Base-by-base conservation (phyloP, 2,888 invertebrate genomes). In the Diplolepis rosae region DNA sequence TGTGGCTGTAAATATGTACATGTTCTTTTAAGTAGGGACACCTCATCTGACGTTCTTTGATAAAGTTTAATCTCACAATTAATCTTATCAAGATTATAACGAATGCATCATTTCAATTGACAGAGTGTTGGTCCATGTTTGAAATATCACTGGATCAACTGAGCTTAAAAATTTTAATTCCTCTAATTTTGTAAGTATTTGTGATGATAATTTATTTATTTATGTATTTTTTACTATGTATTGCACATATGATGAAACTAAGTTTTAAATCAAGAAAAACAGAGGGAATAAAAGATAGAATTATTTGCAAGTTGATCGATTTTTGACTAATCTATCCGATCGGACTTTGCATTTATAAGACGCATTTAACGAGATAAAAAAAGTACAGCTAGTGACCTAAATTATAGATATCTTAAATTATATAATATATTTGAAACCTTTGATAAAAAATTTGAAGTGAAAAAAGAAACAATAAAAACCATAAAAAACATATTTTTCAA, bases 41-140 rank as follows among this genome's bases (percentile, higher is more conserved):
- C 22, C 50, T 68, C 73, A 48, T 68, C 54, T 27, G 42, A 45
- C 65, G 39, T 69, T 45, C 65, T 66, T 22, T 32, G 71, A 73
- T 71, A 71, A 75, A 68, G 54, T n/a, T 27, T 24, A 61, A 61
- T 61, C 39, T 24, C 5, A 39, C 22, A 35, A 22, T 24, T 61
- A 22, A 61, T 61, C 61, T 61, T 61, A 61, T 61, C 61, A 61
- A 61, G 35, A 61, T 61, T 39, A 61, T 22, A 61, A 61, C 35
- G 24, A 61, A 22, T 61, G 39, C 61, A 24, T 39, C 39, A 24
- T 39, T 35, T 61, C 24, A 61, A 27, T 39, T 39, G 13, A n/a
- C 4, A 39, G 3, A 4, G 22, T 6, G n/a, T 61, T 61, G 61
- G 61, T 61, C 61, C 61, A 56, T 39, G 24, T 45, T 45, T 9